Base-by-base conservation (phyloP, 2,113 vertebrate genomes). In the Archocentrus centrarchus region DNA sequence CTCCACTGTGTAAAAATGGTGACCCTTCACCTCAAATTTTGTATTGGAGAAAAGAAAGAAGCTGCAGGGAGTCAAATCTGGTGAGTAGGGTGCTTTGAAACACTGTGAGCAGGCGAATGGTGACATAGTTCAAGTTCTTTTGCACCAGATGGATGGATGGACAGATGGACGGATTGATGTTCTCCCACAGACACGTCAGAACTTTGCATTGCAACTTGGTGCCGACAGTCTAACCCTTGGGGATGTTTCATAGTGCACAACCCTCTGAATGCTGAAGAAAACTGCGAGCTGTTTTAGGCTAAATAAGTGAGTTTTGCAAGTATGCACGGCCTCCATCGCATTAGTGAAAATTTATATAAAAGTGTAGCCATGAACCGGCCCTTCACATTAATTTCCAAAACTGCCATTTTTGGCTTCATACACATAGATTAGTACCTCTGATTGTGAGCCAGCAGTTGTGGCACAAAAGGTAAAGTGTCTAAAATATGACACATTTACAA, bases 21-120 rank as follows among this genome's bases (percentile, higher is more conserved):
- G 66, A 73, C 44, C 66, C 66, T 53, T 73, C 27, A 53, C 44
- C 66, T 73, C 66, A 73, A 20, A 53, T 73, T 73, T 53, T 32
- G 44, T n/a, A 73, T 24, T 32, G 17, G 30, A 47, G 27, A 73
- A 73, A 32, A 73, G 66, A 47, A 73, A 32, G 44, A 73, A 50
- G 27, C 27, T 1, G 0, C 44, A 73, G 66, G 44, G 44, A n/a
- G 66, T 73, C 44, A 53, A 73, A 53, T 53, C 66, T 70, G 66
- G 44, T 32, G 66, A 73, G 66, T 6, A 73, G 44, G 66, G 44
- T 73, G 66, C 44, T 73, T 53, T 70, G 44, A 32, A 44, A 50
- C 44, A 50, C 66, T 70, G 66, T 20, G 66, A 70, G 24, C 66
- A 53, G 44, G 47, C 47, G 30, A 0, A 32, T 24, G 17, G 9